Evolutionary conservation across 2,113 vertebrate genomes (phyloP), one percentile per base, ranked within the genome.

Genomic region (Odontophorus gujanensis): DNA sequence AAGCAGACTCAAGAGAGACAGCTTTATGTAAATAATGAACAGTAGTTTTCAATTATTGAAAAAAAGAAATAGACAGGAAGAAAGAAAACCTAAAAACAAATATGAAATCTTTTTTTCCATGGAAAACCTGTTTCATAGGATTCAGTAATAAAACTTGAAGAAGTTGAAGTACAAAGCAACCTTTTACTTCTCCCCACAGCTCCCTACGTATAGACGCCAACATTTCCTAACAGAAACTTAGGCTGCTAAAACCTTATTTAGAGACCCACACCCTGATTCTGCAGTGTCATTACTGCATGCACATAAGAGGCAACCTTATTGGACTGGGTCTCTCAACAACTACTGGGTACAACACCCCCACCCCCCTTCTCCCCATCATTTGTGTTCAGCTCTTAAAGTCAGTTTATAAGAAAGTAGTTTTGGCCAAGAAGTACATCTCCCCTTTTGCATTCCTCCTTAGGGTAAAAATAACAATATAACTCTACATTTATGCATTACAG

Each of bases 41-140:
- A 97, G 97, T 98, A 97, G 96, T 97, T 98, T 98, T 96, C 94
- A 97, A 97, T 97, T 98, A 97, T 97, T 97, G 95, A 92, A 97
- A 81, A 81, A 58, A 57, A 97, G 90, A 97, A 97, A 74, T 88
- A 62, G 68, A 89, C 77, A 73, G 84, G 88, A 95, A 81, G 94
- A 95, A 96, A 92, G 61, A 88, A 87, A 85, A 81, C 32, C 69
- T 81, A 88, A 97, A 93, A 94, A 76, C 85, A 93, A 96, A 93
- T 61, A 61, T n/a, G 57, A 78, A 79, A 21, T 62, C 15, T 53
- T 92, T 82, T 89, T 97, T 95, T 93, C 85, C 90, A 87, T 92
- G 93, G 92, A 97, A 97, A 97, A 97, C 61, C 59, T 28, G 38
- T 88, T 91, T 96, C 85, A 94, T 67, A 81, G 93, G 66, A 94